Percentiles rank a stretch among this genome's conserved stretches.
These are phyloP conservation scores for Chloroclystis v-ata DNA, from an alignment of 2,888 invertebrate genomes.

Conservation along the genomic window DNA sequence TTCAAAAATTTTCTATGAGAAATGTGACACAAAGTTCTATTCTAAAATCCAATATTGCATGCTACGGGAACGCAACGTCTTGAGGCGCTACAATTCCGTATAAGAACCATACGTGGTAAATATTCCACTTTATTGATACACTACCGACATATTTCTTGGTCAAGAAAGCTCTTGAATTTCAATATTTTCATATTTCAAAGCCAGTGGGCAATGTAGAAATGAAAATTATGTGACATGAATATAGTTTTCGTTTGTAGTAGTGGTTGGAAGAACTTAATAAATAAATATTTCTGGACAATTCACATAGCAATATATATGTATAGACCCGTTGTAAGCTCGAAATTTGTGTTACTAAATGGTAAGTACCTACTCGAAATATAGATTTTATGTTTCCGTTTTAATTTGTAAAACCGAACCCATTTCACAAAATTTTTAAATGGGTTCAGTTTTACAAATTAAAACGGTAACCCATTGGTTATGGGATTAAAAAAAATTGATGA, in stretches of 20 bases:
- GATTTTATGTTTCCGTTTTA: too few relatives aligned
- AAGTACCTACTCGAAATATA: too few relatives aligned
- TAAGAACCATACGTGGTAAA: constrained; percentile 18
- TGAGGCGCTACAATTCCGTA: constrained; percentile 15
- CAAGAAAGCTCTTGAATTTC: constrained; percentile 17
- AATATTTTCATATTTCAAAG: constrained; percentile 17
- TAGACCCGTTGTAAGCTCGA: too few relatives aligned
- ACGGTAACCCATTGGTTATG: too few relatives aligned
- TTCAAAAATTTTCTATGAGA: too few relatives aligned
- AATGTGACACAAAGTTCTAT: constrained; percentile 8
- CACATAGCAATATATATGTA: too few relatives aligned
- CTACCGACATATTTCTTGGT: constrained; percentile 17
- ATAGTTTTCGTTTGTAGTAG: background rate
- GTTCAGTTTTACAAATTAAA: too few relatives aligned
- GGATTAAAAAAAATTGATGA: too few relatives aligned
- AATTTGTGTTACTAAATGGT: too few relatives aligned
- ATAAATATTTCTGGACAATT: background rate
- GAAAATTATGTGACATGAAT: constrained; percentile 4
- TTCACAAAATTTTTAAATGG: too few relatives aligned
- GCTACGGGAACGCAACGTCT: constrained; percentile 12
- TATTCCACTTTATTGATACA: constrained; percentile 17
- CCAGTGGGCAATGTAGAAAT: constrained; percentile 6
- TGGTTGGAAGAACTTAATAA: background rate
- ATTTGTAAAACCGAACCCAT: too few relatives aligned
- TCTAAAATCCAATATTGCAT: constrained; percentile 17